Conservation (phyloP, 1,140 invertebrate genomes). For the Reticulitermes speratus region DNA sequence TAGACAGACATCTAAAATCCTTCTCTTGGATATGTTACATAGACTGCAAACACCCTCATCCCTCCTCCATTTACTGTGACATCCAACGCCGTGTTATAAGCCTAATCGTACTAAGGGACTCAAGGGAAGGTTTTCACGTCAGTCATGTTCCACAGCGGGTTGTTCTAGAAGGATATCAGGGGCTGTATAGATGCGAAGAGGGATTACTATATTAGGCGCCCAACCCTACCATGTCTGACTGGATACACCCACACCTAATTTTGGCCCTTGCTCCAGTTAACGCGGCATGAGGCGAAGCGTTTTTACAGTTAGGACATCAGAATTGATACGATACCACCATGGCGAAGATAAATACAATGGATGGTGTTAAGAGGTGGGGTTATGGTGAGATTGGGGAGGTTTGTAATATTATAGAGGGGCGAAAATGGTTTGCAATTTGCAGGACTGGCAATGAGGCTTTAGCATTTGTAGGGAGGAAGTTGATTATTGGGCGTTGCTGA, state of each 20-base stretch:
- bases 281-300: not conserved
- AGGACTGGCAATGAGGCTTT: not conserved
- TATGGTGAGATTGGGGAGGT: not conserved
- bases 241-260: not conserved
- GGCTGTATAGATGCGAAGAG: not conserved
- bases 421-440: constrained; percentile 1
- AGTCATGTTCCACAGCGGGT: not conserved
- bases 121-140: not conserved
- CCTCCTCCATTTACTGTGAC: not conserved
- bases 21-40: not conserved
- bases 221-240: too few species aligned
- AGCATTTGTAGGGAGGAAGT: not conserved
- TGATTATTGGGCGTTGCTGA: not conserved
- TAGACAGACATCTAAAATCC: not conserved
- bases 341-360: not conserved
- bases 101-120: not conserved
- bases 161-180: not conserved
- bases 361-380: not conserved
- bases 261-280: not conserved
- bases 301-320: not conserved
- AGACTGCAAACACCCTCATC: not conserved
- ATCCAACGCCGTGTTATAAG: not conserved
- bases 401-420: not conserved
- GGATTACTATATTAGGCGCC: not conserved
- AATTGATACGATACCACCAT: not conserved